Percentiles rank a stretch among this genome's conserved stretches.
Evolutionary conservation across 2,888 invertebrate species (phyloP).

Genomic region (Lepas anatifera): DNA sequence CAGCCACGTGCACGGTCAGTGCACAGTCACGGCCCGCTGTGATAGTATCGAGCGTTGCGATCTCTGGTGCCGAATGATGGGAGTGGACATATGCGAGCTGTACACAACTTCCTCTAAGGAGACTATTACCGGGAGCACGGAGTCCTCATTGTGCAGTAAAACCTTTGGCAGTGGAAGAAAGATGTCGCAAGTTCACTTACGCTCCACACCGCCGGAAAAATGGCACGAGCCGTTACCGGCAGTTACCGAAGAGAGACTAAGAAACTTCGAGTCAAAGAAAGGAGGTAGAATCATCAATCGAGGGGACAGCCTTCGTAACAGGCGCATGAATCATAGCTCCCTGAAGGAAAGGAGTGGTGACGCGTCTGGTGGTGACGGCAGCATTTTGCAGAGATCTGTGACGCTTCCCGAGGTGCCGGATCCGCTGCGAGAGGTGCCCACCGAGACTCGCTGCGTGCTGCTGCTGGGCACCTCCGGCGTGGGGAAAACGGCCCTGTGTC

Average conservation of each 20-base stretch:
- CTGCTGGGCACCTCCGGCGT: not conserved
- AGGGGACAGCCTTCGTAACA: conserved; percentile 7
- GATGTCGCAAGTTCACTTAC: not conserved
- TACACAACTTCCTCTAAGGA: too few relatives aligned
- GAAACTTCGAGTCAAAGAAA: conserved; percentile 3
- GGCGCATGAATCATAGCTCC: too few relatives aligned
- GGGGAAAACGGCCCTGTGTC: not conserved
- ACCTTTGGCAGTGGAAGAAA: not conserved
- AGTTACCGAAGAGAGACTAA: not conserved
- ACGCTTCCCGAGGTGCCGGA: not conserved
- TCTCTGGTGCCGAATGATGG: too few relatives aligned
- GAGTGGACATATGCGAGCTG: too few relatives aligned
- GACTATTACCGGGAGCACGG: too few relatives aligned
- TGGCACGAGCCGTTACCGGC: too few relatives aligned
- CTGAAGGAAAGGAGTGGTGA: too few relatives aligned
- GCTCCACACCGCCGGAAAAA: not conserved
- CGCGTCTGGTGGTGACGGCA: too few relatives aligned
- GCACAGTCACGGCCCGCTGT: too few relatives aligned
- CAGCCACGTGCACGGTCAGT: too few relatives aligned
- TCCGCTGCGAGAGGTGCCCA: not conserved
- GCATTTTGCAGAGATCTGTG: not conserved
- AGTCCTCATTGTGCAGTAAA: too few relatives aligned
- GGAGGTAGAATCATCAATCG: not conserved
- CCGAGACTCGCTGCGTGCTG: not conserved
- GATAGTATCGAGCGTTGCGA: too few relatives aligned